phyloP scores from a whole-genome alignment of 2,888 invertebrate species.

The Cheilosia vernalis region DNA sequence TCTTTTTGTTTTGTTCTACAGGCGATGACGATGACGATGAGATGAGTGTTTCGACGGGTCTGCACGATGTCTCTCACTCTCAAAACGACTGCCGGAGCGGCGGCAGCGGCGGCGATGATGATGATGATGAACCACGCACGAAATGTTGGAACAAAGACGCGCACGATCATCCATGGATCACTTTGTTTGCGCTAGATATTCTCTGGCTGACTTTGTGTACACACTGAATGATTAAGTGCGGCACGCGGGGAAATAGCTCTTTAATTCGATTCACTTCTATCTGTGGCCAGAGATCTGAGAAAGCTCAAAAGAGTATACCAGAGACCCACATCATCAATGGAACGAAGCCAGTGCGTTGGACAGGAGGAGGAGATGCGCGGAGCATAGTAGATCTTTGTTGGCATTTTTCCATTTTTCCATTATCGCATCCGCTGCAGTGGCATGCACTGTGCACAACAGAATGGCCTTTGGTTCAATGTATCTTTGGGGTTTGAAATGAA shows the following conservation, averaged over 20 bases:
- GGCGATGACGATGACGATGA: conserved; percentile 18
- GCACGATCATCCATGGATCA: conserved; percentile 72
- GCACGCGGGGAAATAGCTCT: conserved; percentile 28
- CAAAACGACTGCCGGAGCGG: neutral
- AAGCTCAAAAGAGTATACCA: neutral
- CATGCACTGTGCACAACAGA: conserved; percentile 27
- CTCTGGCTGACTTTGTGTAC: conserved; percentile 51
- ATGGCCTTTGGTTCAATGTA: conserved; percentile 41
- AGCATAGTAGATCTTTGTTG: conserved; percentile 34
- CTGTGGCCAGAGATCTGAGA: conserved; percentile 52
- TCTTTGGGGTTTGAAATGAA: conserved; percentile 55
- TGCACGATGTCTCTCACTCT: conserved; percentile 42
- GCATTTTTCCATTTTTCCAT: conserved; percentile 59
- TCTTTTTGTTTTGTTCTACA: conserved; percentile 20
- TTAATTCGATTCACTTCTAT: conserved; percentile 48
- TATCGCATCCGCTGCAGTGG: conserved; percentile 67
- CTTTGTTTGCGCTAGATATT: conserved; percentile 70
- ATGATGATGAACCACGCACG: conserved; percentile 73
- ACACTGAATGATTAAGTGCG: conserved; percentile 55
- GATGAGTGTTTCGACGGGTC: conserved; percentile 29
- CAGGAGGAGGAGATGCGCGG: conserved; percentile 9
- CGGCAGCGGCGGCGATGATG: conserved; percentile 25
- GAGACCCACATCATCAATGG: conserved; percentile 33
- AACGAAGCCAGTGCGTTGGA: neutral
- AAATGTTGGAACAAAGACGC: conserved; percentile 66